These are phyloP conservation scores for Acrossocheilus wenchowensis DNA, from an alignment of 2,797 vertebrate species.

Conservation along the genomic window DNA sequence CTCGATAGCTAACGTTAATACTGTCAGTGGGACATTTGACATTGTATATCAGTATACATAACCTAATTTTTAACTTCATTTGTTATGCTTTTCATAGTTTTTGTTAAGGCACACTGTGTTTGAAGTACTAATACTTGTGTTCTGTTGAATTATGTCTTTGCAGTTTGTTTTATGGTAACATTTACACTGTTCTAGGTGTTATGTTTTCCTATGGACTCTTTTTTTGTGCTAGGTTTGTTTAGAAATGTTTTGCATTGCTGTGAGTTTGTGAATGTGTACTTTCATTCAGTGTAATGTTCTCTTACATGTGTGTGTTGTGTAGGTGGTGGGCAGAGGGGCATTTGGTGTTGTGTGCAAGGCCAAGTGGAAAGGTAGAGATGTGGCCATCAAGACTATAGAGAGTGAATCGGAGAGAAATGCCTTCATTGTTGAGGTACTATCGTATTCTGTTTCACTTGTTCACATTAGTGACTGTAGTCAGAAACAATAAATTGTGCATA, in stretches of 20 bases:
- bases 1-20: neutral
- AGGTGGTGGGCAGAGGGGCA: constrained; percentile 98
- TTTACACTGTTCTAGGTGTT: neutral
- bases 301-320: constrained; percentile 38
- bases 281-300: neutral
- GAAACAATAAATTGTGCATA: neutral
- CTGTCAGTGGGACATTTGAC: neutral
- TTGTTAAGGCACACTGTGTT: neutral
- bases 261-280: neutral
- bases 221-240: neutral
- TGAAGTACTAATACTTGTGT: neutral
- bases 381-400: constrained; percentile 99
- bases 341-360: constrained; percentile 99
- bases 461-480: neutral
- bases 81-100: neutral
- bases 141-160: neutral
- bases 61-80: neutral
- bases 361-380: constrained; percentile 98
- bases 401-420: constrained; percentile 99
- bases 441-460: neutral
- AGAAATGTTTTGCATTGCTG: neutral
- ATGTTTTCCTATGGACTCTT: neutral
- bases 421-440: constrained; percentile 93
- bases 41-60: neutral
- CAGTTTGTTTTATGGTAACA: neutral